Percentiles rank a stretch among this genome's conserved stretches.
These are phyloP conservation scores for Catocala fraxini DNA, from an alignment of 2,888 invertebrate species.

Conservation along the genomic window DNA sequence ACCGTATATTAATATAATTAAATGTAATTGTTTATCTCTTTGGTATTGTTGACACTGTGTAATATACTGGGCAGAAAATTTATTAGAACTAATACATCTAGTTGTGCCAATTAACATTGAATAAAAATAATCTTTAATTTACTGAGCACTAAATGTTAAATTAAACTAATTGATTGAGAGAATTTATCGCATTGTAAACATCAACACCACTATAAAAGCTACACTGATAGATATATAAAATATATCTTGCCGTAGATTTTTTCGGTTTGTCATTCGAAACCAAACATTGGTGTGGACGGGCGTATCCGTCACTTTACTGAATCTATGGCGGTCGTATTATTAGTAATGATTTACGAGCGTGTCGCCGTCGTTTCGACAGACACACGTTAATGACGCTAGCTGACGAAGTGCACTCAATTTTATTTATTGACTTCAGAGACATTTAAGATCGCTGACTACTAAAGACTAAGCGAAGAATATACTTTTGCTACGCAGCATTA, in stretches of 20 bases:
- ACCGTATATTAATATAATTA: too few relatives aligned
- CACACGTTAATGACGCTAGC: slow-evolving; percentile 65
- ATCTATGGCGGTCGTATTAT: slow-evolving; percentile 53
- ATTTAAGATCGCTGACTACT: slow-evolving; percentile 38
- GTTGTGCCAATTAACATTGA: too few relatives aligned
- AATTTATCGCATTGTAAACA: slow-evolving; percentile 4
- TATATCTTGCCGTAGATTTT: slow-evolving; percentile 2
- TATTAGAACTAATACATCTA: too few relatives aligned
- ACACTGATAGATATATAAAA: not conserved
- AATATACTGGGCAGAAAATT: too few relatives aligned
- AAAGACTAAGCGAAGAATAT: not conserved
- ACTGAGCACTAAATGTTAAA: too few relatives aligned
- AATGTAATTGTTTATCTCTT: too few relatives aligned
- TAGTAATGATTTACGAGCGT: slow-evolving; percentile 71
- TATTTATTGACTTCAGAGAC: slow-evolving; percentile 66
- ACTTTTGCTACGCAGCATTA: not conserved
- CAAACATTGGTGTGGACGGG: slow-evolving; percentile 20
- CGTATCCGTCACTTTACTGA: slow-evolving; percentile 43
- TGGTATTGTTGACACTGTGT: too few relatives aligned
- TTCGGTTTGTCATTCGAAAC: slow-evolving; percentile 20
- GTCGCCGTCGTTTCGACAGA: slow-evolving; percentile 61
- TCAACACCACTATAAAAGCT: not conserved
- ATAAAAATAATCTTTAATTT: too few relatives aligned
- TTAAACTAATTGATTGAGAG: not conserved
- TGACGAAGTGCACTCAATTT: slow-evolving; percentile 66